A percentile compares a stretch with the other conserved stretches of the same genome.
phyloP scores from a whole-genome alignment of 2,113 vertebrate genomes.

The Lutjanus erythropterus region DNA sequence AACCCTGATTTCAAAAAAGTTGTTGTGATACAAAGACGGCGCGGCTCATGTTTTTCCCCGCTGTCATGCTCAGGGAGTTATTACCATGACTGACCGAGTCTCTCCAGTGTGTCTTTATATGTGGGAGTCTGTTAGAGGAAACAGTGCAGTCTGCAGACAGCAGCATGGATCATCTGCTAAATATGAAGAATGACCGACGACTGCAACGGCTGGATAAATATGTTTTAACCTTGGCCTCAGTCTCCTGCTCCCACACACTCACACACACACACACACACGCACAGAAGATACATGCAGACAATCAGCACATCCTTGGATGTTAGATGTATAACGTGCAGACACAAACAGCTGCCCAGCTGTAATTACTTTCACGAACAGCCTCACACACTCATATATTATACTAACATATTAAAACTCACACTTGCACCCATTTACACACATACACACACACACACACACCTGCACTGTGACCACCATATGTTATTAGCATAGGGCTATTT shows the following conservation, averaged over 20 bases:
- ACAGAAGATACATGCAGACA: conserved; percentile 12
- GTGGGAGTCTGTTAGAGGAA: background rate
- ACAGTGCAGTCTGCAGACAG: conserved; percentile 31
- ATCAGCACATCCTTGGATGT: background rate
- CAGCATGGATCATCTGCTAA: conserved; percentile 51
- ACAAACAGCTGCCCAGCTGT: background rate
- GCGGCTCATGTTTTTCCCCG: background rate
- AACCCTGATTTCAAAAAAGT: too few relatives aligned
- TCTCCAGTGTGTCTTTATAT: conserved; percentile 1
- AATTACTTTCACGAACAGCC: conserved; percentile 20
- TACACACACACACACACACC: conserved; percentile 13
- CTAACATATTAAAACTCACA: conserved; percentile 1
- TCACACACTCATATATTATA: background rate
- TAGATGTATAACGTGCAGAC: conserved; percentile 13
- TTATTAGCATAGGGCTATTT: conserved; percentile 60
- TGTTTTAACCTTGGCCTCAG: conserved; percentile 61
- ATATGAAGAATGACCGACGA: conserved; percentile 38
- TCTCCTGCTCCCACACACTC: background rate
- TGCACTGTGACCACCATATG: conserved; percentile 23
- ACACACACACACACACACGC: conserved; percentile 23
- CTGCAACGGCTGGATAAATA: conserved; percentile 33
- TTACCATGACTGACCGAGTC: background rate
- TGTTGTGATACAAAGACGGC: background rate
- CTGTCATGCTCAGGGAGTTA: background rate
- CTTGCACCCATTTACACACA: background rate